phyloP scores from a whole-genome alignment of 2,113 vertebrate species.

The Otolemur garnettii region DNA sequence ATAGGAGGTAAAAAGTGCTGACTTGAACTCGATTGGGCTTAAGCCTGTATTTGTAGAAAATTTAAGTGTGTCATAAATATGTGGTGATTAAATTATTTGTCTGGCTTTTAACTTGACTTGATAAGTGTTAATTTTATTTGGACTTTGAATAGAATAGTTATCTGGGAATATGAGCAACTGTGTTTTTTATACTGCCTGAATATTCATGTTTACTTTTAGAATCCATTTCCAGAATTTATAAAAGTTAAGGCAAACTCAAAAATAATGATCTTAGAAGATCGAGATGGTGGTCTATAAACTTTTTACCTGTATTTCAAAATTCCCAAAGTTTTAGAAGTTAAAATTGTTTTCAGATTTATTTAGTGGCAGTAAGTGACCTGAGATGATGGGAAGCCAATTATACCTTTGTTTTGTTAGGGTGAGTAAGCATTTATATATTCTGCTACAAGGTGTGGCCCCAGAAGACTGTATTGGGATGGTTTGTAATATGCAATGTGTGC shows the following conservation, averaged over 20 bases:
- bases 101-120: constrained; percentile 29
- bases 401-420: neutral
- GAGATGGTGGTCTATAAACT: neutral
- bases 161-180: neutral
- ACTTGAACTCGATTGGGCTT: neutral
- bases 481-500: too few relatives aligned
- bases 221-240: neutral
- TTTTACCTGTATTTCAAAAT: neutral
- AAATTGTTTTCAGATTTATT: neutral
- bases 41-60: neutral
- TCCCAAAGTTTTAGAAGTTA: neutral
- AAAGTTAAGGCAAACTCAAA: neutral
- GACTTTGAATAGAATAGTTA: neutral
- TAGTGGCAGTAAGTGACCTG: neutral
- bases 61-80: neutral
- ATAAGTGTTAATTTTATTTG: constrained; percentile 26
- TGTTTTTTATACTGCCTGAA: constrained; percentile 27
- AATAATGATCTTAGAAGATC: neutral
- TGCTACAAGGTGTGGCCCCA: neutral
- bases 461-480: neutral
- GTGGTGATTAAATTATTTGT: neutral
- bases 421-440: neutral
- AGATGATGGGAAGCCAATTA: neutral
- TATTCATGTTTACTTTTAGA: constrained; percentile 43
- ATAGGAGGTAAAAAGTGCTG: neutral